Conservation (phyloP, 2,888 invertebrate genomes). For the Callinectes sapidus region DNA sequence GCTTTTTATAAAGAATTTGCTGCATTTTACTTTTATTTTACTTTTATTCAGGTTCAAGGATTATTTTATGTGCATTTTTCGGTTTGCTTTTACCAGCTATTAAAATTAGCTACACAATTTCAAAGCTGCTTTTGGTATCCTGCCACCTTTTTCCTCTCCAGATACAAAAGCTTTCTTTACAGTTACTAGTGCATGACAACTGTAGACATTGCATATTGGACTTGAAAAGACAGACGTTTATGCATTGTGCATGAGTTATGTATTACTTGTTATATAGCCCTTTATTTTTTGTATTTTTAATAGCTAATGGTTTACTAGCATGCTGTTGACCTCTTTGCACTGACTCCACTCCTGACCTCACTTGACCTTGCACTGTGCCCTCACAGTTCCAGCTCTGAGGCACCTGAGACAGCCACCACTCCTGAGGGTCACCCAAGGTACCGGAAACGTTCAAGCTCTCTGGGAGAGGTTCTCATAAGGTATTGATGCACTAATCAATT, state of each 20-base stretch:
- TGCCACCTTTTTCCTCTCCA: not conserved
- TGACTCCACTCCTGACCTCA: conserved; percentile 51
- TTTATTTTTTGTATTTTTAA: conserved; percentile 36
- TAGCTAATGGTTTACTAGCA: conserved; percentile 42
- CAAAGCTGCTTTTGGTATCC: conserved; percentile 5
- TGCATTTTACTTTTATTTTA: not conserved
- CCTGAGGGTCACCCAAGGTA: conserved; percentile 69
- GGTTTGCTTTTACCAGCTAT: not conserved
- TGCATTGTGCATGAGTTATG: not conserved
- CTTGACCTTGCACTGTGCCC: conserved; percentile 67
- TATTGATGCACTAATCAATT: conserved; percentile 67
- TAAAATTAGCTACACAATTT: not conserved
- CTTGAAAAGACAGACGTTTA: conserved; percentile 9
- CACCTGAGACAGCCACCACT: conserved; percentile 62
- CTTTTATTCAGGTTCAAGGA: not conserved
- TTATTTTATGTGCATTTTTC: not conserved
- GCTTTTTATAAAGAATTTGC: not conserved
- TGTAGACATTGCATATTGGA: not conserved
- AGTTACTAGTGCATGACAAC: not conserved
- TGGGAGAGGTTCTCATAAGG: conserved; percentile 69
- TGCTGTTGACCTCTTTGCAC: conserved; percentile 51
- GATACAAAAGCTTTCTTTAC: not conserved
- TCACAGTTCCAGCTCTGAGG: conserved; percentile 70
- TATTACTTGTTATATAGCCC: not conserved
- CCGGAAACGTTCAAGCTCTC: conserved; percentile 67